Conservation (phyloP, 2,113 vertebrate genomes). For the Poeciliopsis retropinna region DNA sequence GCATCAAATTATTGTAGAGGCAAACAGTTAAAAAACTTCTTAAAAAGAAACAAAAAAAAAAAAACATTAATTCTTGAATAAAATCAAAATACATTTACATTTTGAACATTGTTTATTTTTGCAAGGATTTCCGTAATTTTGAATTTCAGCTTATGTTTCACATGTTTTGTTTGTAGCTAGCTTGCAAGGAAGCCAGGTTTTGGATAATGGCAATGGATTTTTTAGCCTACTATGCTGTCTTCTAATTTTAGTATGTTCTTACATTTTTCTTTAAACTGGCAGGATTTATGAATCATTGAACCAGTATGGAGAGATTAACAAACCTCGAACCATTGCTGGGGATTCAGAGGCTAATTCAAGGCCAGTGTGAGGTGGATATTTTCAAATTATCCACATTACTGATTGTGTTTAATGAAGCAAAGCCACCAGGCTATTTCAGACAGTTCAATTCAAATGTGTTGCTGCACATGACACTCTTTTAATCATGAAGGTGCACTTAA, state of each 20-base stretch:
- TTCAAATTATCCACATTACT: neutral
- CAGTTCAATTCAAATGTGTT: neutral
- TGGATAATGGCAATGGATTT: neutral
- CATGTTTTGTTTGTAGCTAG: neutral
- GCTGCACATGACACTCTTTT: conserved; percentile 15
- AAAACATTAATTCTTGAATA: too few species aligned
- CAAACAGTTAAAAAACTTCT: too few species aligned
- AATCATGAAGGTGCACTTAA: conserved; percentile 4
- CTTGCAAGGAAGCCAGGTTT: neutral
- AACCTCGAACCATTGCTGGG: neutral
- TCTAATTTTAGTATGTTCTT: neutral
- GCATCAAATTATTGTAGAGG: too few species aligned
- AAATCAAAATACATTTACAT: too few species aligned
- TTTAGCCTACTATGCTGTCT: neutral
- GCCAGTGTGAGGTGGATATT: neutral
- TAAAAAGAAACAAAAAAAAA: too few species aligned
- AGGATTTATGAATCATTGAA: neutral
- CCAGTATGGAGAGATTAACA: neutral
- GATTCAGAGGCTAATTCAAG: neutral
- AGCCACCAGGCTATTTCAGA: neutral
- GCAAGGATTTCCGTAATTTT: neutral
- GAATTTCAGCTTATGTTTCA: neutral
- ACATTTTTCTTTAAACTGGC: neutral
- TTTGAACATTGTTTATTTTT: neutral
- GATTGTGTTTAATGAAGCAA: conserved; percentile 2